A percentile compares a stretch with the other conserved stretches of the same genome.
phyloP scores from a whole-genome alignment of 1,140 invertebrate genomes.

The Globodera ellingtonae region DNA sequence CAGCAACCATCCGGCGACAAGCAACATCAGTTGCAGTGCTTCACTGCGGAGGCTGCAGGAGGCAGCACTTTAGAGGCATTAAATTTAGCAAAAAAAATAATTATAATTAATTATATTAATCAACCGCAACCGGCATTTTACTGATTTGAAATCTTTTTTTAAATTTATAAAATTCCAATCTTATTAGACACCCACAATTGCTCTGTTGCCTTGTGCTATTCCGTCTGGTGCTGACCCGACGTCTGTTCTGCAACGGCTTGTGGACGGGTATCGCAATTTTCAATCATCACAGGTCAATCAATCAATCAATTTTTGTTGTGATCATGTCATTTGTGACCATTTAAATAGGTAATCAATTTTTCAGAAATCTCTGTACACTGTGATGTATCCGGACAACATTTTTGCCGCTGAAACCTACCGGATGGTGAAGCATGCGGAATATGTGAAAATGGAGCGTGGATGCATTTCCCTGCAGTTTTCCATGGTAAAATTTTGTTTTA shows the following conservation, averaged over 20 bases:
- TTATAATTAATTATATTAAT: not conserved
- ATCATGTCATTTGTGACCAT: too few relatives aligned
- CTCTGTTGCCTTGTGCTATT: slow-evolving; percentile 41
- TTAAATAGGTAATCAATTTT: not conserved
- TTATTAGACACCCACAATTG: slow-evolving; percentile 27
- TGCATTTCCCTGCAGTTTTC: slow-evolving; percentile 53
- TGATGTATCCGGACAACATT: slow-evolving; percentile 58
- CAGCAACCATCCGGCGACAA: not conserved
- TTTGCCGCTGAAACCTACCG: slow-evolving; percentile 46
- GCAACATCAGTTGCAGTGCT: too few relatives aligned
- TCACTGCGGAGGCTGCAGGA: too few relatives aligned
- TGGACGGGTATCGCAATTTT: slow-evolving; percentile 50
- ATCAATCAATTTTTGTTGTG: not conserved
- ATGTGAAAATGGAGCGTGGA: slow-evolving; percentile 56
- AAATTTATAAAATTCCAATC: too few relatives aligned
- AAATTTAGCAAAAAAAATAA: not conserved
- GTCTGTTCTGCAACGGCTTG: slow-evolving; percentile 44
- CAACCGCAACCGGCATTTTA: too few relatives aligned
- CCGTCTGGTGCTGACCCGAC: slow-evolving; percentile 16
- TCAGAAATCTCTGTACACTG: slow-evolving; percentile 53
- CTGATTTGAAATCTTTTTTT: too few relatives aligned
- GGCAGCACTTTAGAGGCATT: not conserved
- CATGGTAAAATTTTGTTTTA: slow-evolving; percentile 40
- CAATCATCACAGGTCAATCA: slow-evolving; percentile 38
- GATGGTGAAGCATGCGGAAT: slow-evolving; percentile 51